Evolutionary conservation across 2,888 invertebrate genomes (phyloP), one percentile per base, ranked within the genome.

Genomic region (Cactoblastis cactorum): DNA sequence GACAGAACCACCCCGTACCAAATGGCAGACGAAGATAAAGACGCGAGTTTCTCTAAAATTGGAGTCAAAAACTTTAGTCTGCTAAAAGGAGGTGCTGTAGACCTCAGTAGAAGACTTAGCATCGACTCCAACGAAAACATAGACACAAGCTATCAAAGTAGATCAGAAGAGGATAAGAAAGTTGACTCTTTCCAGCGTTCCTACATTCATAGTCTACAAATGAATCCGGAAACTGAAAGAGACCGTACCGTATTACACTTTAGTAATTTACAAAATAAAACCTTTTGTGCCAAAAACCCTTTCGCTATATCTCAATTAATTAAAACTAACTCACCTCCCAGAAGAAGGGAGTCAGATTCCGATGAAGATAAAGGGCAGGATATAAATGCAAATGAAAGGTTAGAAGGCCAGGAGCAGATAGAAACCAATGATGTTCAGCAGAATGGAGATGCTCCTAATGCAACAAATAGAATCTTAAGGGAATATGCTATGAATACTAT

Each of bases 401-500:
- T 83, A 58, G 66, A 63, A 52, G 89, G 67, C 48, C 84, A 83
- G 52, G 85, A 83, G 48, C 67, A 67, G 1, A 69, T 77, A 57
- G 88, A 90, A 6, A 66, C 71, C 15, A 66, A 56, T 53, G 87
- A 86, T 39, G 63, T 65, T 4, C 74, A 74, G 47, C 84, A 82
- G 51, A 86, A 90, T 61, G 87, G 90, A 15, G 87, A 89, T 32
- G 74, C 79, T 28, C 77, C 82, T 34, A 83, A 80, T 56, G 84
- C 91, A 55, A 90, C 91, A 18, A 92, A 91, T 61, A 91, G 91
- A 59, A 93, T 93, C 61, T 90, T 95, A 80, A 91, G 94, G 65
- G 95, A 95, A 69, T 95, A 94, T 74, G 95, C 95, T 2, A 93
- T 95, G 87, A 94, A 93, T 63, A 95, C 95, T 8, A 94, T 95